A percentile compares a stretch with the other conserved stretches of the same genome.
Conservation (phyloP, 2,888 invertebrate genomes). For the Allophyes oxyacanthae region DNA sequence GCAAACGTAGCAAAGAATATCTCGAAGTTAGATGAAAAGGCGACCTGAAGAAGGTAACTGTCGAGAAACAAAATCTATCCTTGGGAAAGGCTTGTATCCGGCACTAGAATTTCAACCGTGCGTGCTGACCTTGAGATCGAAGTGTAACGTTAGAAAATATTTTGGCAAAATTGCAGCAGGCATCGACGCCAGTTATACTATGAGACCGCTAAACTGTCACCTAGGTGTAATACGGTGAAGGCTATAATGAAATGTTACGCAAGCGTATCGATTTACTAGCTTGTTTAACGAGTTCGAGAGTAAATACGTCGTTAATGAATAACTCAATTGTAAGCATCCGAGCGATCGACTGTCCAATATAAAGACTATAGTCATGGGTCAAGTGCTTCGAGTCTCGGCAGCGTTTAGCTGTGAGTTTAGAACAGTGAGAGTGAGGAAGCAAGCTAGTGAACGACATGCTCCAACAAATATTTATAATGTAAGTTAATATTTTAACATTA, state of each 20-base stretch:
- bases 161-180: too few species aligned
- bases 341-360: constrained; percentile 17
- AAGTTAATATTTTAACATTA: constrained; percentile 1
- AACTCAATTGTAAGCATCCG: constrained; percentile 25
- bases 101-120: too few species aligned
- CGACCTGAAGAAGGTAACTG: too few species aligned
- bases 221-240: constrained; percentile 31
- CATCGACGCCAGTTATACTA: too few species aligned
- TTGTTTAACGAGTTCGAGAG: constrained; percentile 23
- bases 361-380: constrained; percentile 12
- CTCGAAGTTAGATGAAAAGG: too few species aligned
- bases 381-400: constrained; percentile 7
- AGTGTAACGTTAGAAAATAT: too few species aligned
- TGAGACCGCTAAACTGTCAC: constrained; percentile 17
- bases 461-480: background rate
- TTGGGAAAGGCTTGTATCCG: too few species aligned
- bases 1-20: too few species aligned
- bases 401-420: too few species aligned
- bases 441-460: background rate
- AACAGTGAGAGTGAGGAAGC: background rate
- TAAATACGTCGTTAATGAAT: constrained; percentile 30
- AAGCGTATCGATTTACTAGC: constrained; percentile 9
- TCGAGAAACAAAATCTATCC: too few species aligned
- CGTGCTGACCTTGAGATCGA: too few species aligned
- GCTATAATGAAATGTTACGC: background rate